These are phyloP conservation scores for Nyleta sp. DNA, from an alignment of 2,888 invertebrate species.

Conservation along the genomic window DNA sequence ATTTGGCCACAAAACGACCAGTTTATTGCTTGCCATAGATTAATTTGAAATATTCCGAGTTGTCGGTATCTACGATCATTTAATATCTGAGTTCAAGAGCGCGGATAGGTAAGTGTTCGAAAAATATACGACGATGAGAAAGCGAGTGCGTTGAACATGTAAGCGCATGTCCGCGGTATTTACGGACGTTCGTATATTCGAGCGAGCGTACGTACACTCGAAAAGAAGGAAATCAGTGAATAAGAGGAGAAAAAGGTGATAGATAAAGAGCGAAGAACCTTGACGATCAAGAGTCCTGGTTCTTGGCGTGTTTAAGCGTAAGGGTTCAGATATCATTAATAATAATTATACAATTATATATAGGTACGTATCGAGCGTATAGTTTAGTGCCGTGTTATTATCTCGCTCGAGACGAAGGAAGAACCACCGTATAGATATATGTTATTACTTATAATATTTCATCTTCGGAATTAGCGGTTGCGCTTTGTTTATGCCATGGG, in stretches of 20 bases:
- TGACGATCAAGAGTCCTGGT: constrained; percentile 64
- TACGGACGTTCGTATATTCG: constrained; percentile 58
- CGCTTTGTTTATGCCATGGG: constrained; percentile 82
- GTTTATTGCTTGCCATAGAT: constrained; percentile 14
- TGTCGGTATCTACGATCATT: constrained; percentile 50
- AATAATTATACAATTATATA: constrained; percentile 83
- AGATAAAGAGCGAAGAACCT: constrained; percentile 67
- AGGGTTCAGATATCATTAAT: constrained; percentile 82
- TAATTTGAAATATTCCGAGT: constrained; percentile 43
- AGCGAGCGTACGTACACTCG: constrained; percentile 41
- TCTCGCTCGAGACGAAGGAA: constrained; percentile 76
- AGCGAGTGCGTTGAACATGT: constrained; percentile 55
- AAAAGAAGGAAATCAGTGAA: constrained; percentile 61
- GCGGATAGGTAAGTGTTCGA: constrained; percentile 56
- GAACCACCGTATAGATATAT: constrained; percentile 78
- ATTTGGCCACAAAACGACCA: constrained; percentile 17
- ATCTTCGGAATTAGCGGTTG: constrained; percentile 82
- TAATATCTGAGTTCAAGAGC: constrained; percentile 54
- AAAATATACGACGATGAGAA: constrained; percentile 64
- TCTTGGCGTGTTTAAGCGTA: constrained; percentile 77
- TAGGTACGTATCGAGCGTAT: constrained; percentile 80
- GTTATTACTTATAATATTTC: constrained; percentile 83
- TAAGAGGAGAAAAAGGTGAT: constrained; percentile 64
- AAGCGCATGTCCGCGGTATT: constrained; percentile 61
- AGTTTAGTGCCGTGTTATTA: constrained; percentile 82